These are phyloP conservation scores for Chelidonichthys spinosus DNA, from an alignment of 2,797 vertebrate genomes.

Conservation along the genomic window DNA sequence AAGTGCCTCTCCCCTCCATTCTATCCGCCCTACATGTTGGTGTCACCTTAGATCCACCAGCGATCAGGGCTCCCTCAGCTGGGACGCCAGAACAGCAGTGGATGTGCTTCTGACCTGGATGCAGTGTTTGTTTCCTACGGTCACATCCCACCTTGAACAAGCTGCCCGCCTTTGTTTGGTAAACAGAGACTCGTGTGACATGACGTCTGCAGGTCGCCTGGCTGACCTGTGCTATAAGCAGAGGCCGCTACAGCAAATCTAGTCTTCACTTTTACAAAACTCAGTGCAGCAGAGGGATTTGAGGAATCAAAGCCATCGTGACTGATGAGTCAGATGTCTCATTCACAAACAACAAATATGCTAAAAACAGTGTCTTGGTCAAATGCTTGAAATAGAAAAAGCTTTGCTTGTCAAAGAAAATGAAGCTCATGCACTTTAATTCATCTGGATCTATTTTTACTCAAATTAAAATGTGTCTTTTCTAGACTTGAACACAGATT, in stretches of 20 bases:
- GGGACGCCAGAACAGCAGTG: constrained; percentile 23
- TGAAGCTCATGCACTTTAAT: constrained; percentile 11
- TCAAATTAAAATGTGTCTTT: neutral
- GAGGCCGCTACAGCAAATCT: constrained; percentile 1
- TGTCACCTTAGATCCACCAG: constrained; percentile 27
- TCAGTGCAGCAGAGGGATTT: constrained; percentile 23
- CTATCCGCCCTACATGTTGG: neutral
- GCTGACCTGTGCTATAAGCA: constrained; percentile 13
- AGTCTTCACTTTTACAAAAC: neutral
- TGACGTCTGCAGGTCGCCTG: constrained; percentile 19
- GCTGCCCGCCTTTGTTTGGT: constrained; percentile 51
- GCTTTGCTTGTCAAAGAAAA: constrained; percentile 18
- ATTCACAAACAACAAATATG: constrained; percentile 48
- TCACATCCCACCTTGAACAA: constrained; percentile 50
- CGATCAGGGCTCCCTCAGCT: constrained; percentile 6
- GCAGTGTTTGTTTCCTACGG: constrained; percentile 39
- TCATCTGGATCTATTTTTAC: constrained; percentile 45
- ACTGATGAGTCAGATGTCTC: constrained; percentile 26
- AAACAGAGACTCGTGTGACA: constrained; percentile 50
- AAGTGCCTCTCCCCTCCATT: neutral
- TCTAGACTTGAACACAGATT: neutral
- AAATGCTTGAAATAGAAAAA: constrained; percentile 55
- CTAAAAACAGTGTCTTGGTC: constrained; percentile 47
- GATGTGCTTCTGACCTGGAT: constrained; percentile 45
- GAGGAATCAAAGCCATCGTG: constrained; percentile 21